Evolutionary conservation across 2,113 vertebrate genomes (phyloP), one percentile per base, ranked within the genome.

Genomic region (Bombycilla garrulus): DNA sequence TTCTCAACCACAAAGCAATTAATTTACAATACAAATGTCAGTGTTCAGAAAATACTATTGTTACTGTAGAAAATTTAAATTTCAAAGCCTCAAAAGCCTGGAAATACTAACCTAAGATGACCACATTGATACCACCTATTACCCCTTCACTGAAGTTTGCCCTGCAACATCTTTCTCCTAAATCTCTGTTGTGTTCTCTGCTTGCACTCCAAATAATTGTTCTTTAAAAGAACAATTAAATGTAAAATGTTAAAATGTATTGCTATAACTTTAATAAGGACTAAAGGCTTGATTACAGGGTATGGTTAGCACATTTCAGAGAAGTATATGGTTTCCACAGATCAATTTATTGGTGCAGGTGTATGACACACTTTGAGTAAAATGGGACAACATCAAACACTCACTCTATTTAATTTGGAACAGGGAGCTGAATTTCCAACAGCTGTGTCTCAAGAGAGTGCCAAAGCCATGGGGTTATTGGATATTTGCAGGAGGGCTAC

Each of bases 371-470:
- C 38, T 70, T 44, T 31, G 58, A 80, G 21, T 90, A 91, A 94
- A 86, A 86, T 1, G 23, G 87, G 92, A 95, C 36, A 33, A 86
- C 45, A 77, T 88, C 80, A 92, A 92, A 92, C 83, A 77, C 17
- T 86, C 36, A 12, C 58, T 90, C 53, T 77, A 38, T 86, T 94
- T 92, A 56, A 93, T 74, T 67, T 89, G 67, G 80, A 95, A 73
- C 56, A 88, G 67, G 47, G 35, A 86, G 35, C 42, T 82, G 71
- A 80, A 78, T 86, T 91, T 83, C 18, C 13, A 92, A 54, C 38
- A 90, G 35, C 47, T 45, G 19, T 17, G 3, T 88, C 57, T 70
- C 66, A 77, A 77, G 20, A 77, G 20, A 96, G 31, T 96, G 72
- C 36, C 91, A 94, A 94, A 95, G 31, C 51, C 67, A 83, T 3